Evolutionary conservation across 2,797 vertebrate species (phyloP).

Genomic region (Neomorphus geoffroyi): DNA sequence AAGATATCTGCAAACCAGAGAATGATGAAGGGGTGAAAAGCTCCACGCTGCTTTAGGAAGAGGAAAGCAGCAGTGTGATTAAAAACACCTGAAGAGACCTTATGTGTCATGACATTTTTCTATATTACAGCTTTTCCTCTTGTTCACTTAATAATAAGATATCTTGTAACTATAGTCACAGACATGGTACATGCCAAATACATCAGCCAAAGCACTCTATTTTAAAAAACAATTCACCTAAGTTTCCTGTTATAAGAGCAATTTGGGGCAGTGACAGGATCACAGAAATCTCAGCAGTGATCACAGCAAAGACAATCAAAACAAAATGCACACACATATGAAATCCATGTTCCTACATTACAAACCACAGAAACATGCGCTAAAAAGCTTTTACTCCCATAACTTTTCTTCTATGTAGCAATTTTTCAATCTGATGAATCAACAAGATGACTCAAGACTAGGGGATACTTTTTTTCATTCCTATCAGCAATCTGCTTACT

Average conservation of each 20-base stretch:
- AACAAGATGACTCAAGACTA: not conserved
- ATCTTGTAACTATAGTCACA: conserved; percentile 20
- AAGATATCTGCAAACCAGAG: not conserved
- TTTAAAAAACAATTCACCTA: not conserved
- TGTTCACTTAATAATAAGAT: conserved; percentile 12
- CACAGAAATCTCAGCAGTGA: conserved; percentile 31
- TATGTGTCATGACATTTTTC: conserved; percentile 29
- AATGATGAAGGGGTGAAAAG: conserved; percentile 6
- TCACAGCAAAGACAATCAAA: conserved; percentile 1
- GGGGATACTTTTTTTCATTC: not conserved
- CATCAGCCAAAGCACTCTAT: not conserved
- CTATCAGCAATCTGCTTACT: not conserved
- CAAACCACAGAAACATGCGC: not conserved
- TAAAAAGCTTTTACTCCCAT: not conserved
- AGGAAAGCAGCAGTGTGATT: not conserved
- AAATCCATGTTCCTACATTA: not conserved
- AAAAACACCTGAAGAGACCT: conserved; percentile 43
- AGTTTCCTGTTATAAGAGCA: conserved; percentile 43
- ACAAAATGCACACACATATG: not conserved
- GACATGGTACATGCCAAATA: not conserved
- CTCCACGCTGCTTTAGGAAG: not conserved
- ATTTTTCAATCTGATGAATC: not conserved
- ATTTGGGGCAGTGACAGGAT: conserved; percentile 18
- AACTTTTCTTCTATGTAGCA: not conserved
- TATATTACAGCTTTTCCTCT: not conserved